Evolutionary conservation across 2,888 invertebrate genomes (phyloP).

Genomic region (Drosophila incognita): DNA sequence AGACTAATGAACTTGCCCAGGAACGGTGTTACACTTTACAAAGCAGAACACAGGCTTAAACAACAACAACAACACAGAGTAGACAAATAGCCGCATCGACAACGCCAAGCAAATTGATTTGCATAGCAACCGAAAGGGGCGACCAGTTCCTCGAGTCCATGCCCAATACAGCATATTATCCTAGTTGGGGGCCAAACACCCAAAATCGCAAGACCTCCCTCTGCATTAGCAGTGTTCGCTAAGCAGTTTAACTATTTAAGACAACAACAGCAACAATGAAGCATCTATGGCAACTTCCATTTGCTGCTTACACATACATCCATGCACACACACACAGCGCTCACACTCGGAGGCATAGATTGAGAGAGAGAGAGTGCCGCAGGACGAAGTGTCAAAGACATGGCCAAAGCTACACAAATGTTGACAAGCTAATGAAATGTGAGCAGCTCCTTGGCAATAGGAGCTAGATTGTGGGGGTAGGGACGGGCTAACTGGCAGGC

Average conservation of each 20-base stretch:
- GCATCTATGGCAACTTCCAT: constrained; percentile 72
- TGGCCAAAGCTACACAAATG: constrained; percentile 71
- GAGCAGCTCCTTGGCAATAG: constrained; percentile 62
- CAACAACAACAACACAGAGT: constrained; percentile 33
- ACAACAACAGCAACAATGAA: constrained; percentile 62
- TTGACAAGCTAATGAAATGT: constrained; percentile 81
- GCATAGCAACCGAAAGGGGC: constrained; percentile 67
- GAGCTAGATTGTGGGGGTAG: constrained; percentile 1
- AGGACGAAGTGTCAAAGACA: constrained; percentile 80
- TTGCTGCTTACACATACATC: constrained; percentile 19
- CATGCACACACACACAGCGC: neutral
- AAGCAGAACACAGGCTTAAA: constrained; percentile 17
- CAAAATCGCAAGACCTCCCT: constrained; percentile 49
- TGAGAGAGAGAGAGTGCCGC: constrained; percentile 43
- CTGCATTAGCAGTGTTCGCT: constrained; percentile 50
- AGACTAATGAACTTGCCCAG: constrained; percentile 71
- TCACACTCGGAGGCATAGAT: neutral
- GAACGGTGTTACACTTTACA: constrained; percentile 33
- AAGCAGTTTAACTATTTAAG: constrained; percentile 79
- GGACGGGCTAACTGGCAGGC: neutral
- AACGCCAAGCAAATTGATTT: constrained; percentile 67
- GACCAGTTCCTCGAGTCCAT: constrained; percentile 8
- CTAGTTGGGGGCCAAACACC: constrained; percentile 5
- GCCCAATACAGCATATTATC: constrained; percentile 35
- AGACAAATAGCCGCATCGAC: constrained; percentile 56